Percentiles rank a stretch among this genome's conserved stretches.
These are phyloP conservation scores for Tiphia femorata DNA, from an alignment of 2,888 invertebrate species.

Conservation along the genomic window DNA sequence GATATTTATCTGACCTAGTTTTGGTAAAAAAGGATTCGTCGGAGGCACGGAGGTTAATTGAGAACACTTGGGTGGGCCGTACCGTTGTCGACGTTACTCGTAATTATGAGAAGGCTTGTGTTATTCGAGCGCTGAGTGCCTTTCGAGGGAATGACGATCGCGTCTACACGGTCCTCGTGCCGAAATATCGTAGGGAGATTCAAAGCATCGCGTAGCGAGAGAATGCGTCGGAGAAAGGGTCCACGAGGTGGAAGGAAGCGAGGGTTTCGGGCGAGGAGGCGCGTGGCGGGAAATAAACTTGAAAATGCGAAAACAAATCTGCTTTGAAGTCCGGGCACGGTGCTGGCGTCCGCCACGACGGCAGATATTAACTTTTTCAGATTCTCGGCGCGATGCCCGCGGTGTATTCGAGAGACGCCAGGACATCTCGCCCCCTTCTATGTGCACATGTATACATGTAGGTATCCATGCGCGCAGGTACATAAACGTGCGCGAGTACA, in stretches of 20 bases:
- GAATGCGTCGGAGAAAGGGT: not conserved
- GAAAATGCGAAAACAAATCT: slow-evolving; percentile 60
- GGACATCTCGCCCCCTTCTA: not conserved
- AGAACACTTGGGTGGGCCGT: not conserved
- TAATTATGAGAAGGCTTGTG: not conserved
- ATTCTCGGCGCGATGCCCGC: slow-evolving; percentile 49
- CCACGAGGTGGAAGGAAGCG: not conserved
- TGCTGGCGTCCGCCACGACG: slow-evolving; percentile 40
- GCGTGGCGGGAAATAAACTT: slow-evolving; percentile 44
- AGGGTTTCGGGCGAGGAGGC: not conserved
- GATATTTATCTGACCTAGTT: slow-evolving; percentile 1
- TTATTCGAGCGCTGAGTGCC: not conserved
- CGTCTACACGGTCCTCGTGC: not conserved
- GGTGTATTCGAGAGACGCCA: slow-evolving; percentile 48
- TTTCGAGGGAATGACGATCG: not conserved
- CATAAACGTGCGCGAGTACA: not conserved
- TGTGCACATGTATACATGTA: slow-evolving; percentile 3
- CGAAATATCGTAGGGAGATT: not conserved
- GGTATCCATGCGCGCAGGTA: not conserved
- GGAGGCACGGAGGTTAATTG: not conserved
- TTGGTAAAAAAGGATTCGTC: not conserved
- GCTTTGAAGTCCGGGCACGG: slow-evolving; percentile 58
- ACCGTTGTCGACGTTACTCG: not conserved
- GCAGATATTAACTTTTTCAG: slow-evolving; percentile 65
- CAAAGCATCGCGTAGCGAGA: not conserved